Conservation (phyloP, 2,113 vertebrate species). For the Thunnus maccoyii region DNA sequence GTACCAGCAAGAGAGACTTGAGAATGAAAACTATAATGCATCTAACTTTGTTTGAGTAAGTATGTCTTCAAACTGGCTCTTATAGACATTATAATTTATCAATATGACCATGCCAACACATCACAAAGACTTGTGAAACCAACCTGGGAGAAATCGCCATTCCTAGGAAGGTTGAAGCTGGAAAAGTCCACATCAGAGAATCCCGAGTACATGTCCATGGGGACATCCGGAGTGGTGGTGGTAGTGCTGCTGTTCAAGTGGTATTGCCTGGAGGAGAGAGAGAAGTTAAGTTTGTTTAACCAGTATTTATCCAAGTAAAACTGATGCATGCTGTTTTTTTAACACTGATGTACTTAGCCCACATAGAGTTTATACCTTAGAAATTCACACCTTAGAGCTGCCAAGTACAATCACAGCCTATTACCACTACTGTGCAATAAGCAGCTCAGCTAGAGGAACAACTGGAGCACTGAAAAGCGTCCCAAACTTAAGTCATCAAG, state of each 20-base stretch:
- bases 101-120: neutral
- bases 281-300: conserved; percentile 22
- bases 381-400: neutral
- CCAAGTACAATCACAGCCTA: neutral
- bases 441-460: neutral
- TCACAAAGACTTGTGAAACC: conserved; percentile 35
- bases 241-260: conserved; percentile 79
- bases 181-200: conserved; percentile 79
- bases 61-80: neutral
- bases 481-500: neutral
- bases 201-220: conserved; percentile 79
- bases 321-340: neutral
- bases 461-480: neutral
- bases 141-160: conserved; percentile 84
- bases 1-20: neutral
- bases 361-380: neutral
- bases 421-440: neutral
- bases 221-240: conserved; percentile 76
- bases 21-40: neutral
- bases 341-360: neutral
- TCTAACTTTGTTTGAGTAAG: conserved; percentile 1
- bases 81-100: neutral
- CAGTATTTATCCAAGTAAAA: neutral
- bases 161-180: conserved; percentile 66
- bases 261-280: conserved; percentile 79